phyloP scores from a whole-genome alignment of 2,888 invertebrate species.

The Myopa tessellatipennis region DNA sequence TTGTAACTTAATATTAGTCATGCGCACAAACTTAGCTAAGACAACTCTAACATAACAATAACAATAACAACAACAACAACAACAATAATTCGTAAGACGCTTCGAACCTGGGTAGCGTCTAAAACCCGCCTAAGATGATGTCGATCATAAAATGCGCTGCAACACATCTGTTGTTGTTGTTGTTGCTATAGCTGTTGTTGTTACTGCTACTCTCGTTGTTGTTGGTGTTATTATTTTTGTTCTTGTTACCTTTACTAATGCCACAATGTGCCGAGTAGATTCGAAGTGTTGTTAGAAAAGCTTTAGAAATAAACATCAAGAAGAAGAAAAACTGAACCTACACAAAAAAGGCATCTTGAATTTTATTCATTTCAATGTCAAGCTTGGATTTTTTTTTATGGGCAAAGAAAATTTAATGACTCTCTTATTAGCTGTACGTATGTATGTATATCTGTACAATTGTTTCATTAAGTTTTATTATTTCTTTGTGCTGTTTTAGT shows the following conservation, averaged over 20 bases:
- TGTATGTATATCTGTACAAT: neutral
- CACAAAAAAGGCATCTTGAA: constrained; percentile 26
- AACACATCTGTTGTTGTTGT: constrained; percentile 4
- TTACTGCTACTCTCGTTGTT: neutral
- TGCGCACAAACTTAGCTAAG: neutral
- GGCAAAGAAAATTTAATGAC: constrained; percentile 22
- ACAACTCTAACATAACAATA: neutral
- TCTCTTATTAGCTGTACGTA: neutral
- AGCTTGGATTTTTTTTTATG: constrained; percentile 8
- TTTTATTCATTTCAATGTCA: constrained; percentile 34
- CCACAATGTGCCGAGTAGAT: too few species aligned
- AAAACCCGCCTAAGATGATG: too few species aligned
- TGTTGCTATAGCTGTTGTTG: neutral
- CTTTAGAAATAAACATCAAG: neutral
- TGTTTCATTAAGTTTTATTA: constrained; percentile 6
- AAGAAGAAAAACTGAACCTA: constrained; percentile 18
- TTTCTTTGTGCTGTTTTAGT: neutral
- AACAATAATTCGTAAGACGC: neutral
- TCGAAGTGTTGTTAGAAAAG: too few species aligned
- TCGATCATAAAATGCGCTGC: neutral
- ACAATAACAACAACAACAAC: constrained; percentile 8
- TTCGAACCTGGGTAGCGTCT: too few species aligned
- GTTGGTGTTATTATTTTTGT: constrained; percentile 9
- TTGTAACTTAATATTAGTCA: constrained; percentile 30
- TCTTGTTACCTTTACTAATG: neutral